phyloP scores from a whole-genome alignment of 2,888 invertebrate genomes.

The Julus scandinavius region DNA sequence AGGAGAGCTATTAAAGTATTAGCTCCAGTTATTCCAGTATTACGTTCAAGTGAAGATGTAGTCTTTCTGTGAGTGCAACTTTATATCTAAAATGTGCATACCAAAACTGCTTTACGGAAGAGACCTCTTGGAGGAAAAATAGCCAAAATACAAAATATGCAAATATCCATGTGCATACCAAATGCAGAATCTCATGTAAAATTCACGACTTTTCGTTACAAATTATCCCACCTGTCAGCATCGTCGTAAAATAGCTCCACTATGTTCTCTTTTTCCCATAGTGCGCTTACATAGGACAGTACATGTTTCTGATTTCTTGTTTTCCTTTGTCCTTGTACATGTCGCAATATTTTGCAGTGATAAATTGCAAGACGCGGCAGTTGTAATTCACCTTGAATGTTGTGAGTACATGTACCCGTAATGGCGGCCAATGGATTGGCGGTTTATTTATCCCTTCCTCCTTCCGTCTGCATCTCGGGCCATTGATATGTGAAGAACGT shows the following conservation, averaged over 20 bases:
- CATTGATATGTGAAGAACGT: conserved; percentile 13
- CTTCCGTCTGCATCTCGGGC: neutral
- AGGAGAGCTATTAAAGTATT: no score
- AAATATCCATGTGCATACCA: neutral
- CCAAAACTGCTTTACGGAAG: neutral
- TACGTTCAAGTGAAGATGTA: no score
- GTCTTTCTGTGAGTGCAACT: neutral
- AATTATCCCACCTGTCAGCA: conserved; percentile 21
- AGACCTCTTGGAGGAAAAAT: neutral
- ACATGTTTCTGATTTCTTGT: neutral
- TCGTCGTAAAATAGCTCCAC: neutral
- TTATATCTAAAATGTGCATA: neutral
- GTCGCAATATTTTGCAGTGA: neutral
- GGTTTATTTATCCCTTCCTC: neutral
- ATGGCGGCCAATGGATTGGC: neutral
- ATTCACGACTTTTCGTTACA: neutral
- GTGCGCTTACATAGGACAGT: neutral
- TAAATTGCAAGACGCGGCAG: neutral
- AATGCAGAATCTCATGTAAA: neutral
- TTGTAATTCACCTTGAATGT: neutral
- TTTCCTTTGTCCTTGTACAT: neutral
- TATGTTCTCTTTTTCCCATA: neutral
- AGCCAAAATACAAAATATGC: neutral
- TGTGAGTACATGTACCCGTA: neutral
- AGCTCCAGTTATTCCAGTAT: no score